Percentiles rank a stretch among this genome's conserved stretches.
phyloP scores from a whole-genome alignment of 2,113 vertebrate species.

The Chitala chitala region DNA sequence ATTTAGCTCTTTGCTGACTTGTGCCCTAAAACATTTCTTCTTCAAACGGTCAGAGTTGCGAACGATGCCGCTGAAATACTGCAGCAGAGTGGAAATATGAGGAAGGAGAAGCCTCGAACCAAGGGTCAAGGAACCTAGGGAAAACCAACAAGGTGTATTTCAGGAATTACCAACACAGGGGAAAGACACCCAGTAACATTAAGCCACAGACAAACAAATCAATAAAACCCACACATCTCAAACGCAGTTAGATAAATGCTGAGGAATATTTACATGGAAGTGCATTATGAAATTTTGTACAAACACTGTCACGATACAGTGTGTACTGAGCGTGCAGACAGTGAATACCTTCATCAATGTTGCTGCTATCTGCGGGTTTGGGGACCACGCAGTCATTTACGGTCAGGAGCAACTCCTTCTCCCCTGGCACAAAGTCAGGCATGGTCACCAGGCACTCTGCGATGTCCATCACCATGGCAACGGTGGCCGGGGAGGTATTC shows the following conservation, averaged over 20 bases:
- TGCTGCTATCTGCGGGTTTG: constrained; percentile 40
- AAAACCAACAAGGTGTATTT: background rate
- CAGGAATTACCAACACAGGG: background rate
- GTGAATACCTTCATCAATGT: constrained; percentile 57
- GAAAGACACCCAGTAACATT: no score
- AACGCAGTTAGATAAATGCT: no score
- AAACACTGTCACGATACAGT: background rate
- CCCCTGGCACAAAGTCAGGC: constrained; percentile 73
- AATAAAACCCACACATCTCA: background rate
- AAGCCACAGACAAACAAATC: no score
- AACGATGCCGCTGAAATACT: constrained; percentile 77
- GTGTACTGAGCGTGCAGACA: background rate
- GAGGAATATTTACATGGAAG: no score
- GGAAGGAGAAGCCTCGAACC: constrained; percentile 79
- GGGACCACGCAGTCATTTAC: constrained; percentile 64
- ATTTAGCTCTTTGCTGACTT: constrained; percentile 88
- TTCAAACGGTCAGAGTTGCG: constrained; percentile 73
- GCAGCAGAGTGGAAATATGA: constrained; percentile 79
- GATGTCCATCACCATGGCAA: constrained; percentile 78
- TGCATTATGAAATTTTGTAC: background rate
- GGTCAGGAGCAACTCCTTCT: constrained; percentile 51
- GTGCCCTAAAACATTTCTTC: constrained; percentile 78
- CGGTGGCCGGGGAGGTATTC: constrained; percentile 68
- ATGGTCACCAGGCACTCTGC: constrained; percentile 73
- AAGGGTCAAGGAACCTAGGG: constrained; percentile 64